These are phyloP conservation scores for Calliphora vicina DNA, from an alignment of 1,140 invertebrate genomes.

Conservation along the genomic window DNA sequence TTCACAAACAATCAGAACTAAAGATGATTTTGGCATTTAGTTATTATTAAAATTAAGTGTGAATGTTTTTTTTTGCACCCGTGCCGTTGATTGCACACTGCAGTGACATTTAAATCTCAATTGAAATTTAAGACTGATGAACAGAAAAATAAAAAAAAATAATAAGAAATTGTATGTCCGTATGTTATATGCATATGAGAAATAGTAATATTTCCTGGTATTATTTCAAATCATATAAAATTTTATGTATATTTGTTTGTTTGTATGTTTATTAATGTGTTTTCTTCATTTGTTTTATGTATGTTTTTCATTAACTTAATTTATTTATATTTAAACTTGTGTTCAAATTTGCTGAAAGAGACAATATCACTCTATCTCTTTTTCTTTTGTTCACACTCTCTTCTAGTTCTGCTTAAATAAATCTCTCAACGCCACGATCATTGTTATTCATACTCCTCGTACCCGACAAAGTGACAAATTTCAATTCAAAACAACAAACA, in stretches of 20 bases:
- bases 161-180: background rate
- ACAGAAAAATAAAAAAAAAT: background rate
- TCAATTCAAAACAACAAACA: background rate
- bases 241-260: background rate
- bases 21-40: no score
- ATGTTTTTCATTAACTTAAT: conserved; percentile 22
- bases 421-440: background rate
- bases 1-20: no score
- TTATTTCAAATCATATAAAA: background rate
- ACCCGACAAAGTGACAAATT: background rate
- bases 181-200: background rate
- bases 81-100: background rate
- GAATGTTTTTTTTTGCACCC: background rate
- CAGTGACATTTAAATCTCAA: background rate
- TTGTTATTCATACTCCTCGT: background rate
- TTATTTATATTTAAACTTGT: background rate
- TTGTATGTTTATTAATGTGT: background rate
- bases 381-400: background rate
- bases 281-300: conserved; percentile 30
- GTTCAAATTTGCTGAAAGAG: no score
- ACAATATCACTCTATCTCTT: background rate
- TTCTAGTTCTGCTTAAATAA: background rate
- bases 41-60: no score
- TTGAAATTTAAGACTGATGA: background rate
- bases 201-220: background rate